Evolutionary conservation across 2,797 vertebrate species (phyloP).

Genomic region (Pseudomugil gertrudae): DNA sequence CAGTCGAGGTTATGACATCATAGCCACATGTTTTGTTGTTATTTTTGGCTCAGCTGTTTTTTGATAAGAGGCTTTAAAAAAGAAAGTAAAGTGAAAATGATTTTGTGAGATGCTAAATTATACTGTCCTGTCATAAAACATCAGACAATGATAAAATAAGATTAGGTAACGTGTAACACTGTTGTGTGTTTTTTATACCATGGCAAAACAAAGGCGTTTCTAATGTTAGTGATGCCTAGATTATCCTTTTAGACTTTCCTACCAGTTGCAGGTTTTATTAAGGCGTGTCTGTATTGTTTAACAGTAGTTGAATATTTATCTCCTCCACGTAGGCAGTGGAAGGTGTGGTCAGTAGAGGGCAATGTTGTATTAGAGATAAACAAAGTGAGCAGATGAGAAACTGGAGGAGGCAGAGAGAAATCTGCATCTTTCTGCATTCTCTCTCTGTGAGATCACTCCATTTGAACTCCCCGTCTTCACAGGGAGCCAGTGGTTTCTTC

Average conservation of each 20-base stretch:
- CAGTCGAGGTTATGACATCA: slow-evolving; percentile 19
- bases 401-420: slow-evolving; percentile 45
- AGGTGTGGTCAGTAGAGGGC: slow-evolving; percentile 69
- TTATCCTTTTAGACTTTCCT: neutral
- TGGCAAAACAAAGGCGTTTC: neutral
- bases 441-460: slow-evolving; percentile 67
- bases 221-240: neutral
- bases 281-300: slow-evolving; percentile 21
- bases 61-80: slow-evolving; percentile 20
- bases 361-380: slow-evolving; percentile 66
- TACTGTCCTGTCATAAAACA: neutral
- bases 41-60: slow-evolving; percentile 7
- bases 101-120: slow-evolving; percentile 1
- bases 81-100: slow-evolving; percentile 17
- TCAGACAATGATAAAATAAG: neutral
- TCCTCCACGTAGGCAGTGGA: neutral
- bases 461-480: slow-evolving; percentile 65
- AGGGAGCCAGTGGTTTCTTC: slow-evolving; percentile 62
- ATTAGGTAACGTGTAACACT: no score
- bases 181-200: neutral
- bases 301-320: slow-evolving; percentile 3
- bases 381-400: neutral
- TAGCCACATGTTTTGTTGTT: slow-evolving; percentile 7
- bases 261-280: slow-evolving; percentile 13
- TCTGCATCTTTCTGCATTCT: slow-evolving; percentile 62